Evolutionary conservation across 2,888 invertebrate genomes (phyloP).

Genomic region (Hirtodrosophila histrioides): DNA sequence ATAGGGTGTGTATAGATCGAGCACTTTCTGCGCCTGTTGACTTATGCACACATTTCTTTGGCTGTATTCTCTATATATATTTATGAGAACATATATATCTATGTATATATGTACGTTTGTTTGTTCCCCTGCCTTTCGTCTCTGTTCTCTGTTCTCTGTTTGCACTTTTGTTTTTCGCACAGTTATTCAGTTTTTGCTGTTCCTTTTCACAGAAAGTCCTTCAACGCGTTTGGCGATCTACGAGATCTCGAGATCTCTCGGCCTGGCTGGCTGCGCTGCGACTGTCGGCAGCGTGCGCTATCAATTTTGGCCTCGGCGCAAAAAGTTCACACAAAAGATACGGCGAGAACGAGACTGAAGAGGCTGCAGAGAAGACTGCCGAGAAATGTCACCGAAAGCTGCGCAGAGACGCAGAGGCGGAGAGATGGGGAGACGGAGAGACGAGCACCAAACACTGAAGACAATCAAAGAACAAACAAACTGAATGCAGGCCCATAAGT

Average conservation of each 20-base stretch:
- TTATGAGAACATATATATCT: background rate
- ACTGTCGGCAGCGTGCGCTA: constrained; percentile 41
- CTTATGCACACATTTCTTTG: constrained; percentile 21
- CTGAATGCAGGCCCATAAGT: constrained; percentile 46
- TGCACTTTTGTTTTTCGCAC: background rate
- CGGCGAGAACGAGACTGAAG: constrained; percentile 45
- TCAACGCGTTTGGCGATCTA: constrained; percentile 41
- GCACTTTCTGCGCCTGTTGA: constrained; percentile 16
- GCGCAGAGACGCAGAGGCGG: constrained; percentile 14
- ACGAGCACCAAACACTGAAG: background rate
- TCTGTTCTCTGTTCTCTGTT: constrained; percentile 15
- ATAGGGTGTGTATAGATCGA: background rate
- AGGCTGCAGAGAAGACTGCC: constrained; percentile 34
- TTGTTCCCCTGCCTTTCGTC: constrained; percentile 34
- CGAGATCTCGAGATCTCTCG: constrained; percentile 33
- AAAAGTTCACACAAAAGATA: constrained; percentile 44
- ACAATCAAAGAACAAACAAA: constrained; percentile 47
- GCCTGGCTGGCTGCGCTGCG: constrained; percentile 50
- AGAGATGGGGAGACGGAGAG: constrained; percentile 12
- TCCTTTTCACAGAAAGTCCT: constrained; percentile 51
- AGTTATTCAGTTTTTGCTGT: constrained; percentile 1
- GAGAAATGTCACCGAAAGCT: constrained; percentile 59
- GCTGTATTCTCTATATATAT: constrained; percentile 1
- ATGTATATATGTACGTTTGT: constrained; percentile 10
- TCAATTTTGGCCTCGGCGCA: constrained; percentile 51